Conservation (phyloP, 2,113 vertebrate genomes). For the Dasypus novemcinctus region DNA sequence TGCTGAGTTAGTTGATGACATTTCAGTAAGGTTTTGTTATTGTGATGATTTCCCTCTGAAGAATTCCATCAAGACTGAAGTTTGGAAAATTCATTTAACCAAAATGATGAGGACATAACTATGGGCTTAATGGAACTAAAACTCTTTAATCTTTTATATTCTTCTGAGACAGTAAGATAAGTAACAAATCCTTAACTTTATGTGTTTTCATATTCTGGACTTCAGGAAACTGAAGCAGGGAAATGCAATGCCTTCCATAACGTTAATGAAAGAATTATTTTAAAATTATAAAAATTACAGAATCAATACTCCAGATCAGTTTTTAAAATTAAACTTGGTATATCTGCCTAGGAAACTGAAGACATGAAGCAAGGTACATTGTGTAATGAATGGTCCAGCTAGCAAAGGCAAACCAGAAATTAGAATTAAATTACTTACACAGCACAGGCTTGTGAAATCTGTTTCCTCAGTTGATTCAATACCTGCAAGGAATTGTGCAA, state of each 20-base stretch:
- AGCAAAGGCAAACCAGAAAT: not conserved
- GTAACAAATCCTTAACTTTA: not conserved
- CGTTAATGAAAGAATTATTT: not conserved
- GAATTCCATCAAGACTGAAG: constrained; percentile 33
- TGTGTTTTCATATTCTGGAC: not conserved
- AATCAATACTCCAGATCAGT: not conserved
- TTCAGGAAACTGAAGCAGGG: not conserved
- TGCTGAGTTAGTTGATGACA: constrained; percentile 38
- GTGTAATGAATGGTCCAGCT: not conserved
- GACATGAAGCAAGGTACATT: not conserved
- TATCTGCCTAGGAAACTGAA: not conserved
- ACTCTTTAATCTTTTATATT: not conserved
- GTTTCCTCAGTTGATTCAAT: not conserved
- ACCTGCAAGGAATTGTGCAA: not conserved
- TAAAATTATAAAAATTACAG: not conserved
- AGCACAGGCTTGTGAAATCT: not conserved
- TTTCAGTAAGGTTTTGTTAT: constrained; percentile 42
- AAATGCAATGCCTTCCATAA: not conserved
- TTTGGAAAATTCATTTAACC: constrained; percentile 60
- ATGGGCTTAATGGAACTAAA: not conserved
- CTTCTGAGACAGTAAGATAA: not conserved
- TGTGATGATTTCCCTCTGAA: constrained; percentile 49
- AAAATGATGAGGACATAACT: not conserved
- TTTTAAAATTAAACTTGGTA: not conserved
- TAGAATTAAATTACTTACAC: not conserved